Evolutionary conservation across 2,797 vertebrate genomes (phyloP).

Genomic region (Sparidentex hasta): DNA sequence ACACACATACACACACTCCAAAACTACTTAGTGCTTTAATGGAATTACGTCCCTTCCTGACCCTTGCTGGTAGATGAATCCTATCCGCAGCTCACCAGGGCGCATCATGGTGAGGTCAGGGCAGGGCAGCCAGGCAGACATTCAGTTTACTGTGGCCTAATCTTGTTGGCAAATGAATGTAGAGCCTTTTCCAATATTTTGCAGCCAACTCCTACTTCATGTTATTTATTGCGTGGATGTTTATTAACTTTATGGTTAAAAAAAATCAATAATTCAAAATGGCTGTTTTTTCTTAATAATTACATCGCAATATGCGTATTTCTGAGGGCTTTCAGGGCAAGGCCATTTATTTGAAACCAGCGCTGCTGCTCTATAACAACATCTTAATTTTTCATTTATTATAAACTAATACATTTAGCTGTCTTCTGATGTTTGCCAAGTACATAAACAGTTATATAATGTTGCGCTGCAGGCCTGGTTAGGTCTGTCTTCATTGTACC

Average conservation of each 20-base stretch:
- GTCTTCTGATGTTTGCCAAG: constrained; percentile 21
- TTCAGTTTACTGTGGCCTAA: neutral
- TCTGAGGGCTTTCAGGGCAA: neutral
- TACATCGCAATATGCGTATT: neutral
- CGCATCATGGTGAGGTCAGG: constrained; percentile 18
- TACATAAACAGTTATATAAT: neutral
- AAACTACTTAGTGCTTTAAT: constrained; percentile 29
- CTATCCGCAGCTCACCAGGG: constrained; percentile 4
- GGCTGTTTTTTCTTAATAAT: neutral
- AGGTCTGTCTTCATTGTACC: neutral
- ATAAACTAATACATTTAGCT: neutral
- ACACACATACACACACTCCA: neutral
- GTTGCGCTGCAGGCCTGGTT: neutral
- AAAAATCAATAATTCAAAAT: neutral
- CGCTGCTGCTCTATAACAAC: neutral
- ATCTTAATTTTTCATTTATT: neutral
- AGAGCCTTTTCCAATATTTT: neutral
- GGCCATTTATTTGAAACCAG: neutral
- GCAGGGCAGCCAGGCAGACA: no score
- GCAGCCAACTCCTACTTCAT: neutral
- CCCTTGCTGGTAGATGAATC: constrained; percentile 18
- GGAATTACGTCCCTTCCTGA: constrained; percentile 31
- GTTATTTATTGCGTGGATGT: neutral
- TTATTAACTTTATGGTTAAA: neutral
- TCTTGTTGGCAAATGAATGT: neutral